Evolutionary conservation across 1,140 invertebrate genomes (phyloP), one percentile per base, ranked within the genome.

Genomic region (Colletes latitarsis): DNA sequence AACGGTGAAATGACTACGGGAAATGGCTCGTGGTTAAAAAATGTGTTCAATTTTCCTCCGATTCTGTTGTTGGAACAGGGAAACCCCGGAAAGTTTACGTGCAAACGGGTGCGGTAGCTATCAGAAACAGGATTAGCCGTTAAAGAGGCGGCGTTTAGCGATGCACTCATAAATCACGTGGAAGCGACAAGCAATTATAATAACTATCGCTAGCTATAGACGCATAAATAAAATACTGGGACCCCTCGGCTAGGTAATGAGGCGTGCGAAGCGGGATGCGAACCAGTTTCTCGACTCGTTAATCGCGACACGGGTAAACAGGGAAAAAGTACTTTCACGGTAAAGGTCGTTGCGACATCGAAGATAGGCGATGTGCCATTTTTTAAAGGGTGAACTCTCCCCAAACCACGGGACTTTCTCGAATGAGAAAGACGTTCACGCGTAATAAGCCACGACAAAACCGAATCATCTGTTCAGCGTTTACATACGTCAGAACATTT

Each of bases 111-210:
- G 80, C 85, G 72, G 85, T 88, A 88, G 88, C 88, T 85, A 88
- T 89, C 81, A 87, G 83, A 73, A 83, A 85, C 81, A 79, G 88
- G 83, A 91, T 91, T 91, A 91, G 86, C 86, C 72, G 83, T 89
- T 91, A 89, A 91, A 90, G 85, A 90, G 86, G 82, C 85, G 89
- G 82, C 87, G 83, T 88, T 90, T 88, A 89, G 84, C 84, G 77
- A 86, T 74, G 82, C 81, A 70, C 77, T 82, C 87, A 89, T 92
- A 91, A 92, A 92, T 92, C 90, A 91, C 81, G 81, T 81, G 87
- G 71, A 86, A 90, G 88, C 88, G 90, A 91, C 90, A 91, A 91
- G 89, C 85, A 90, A 92, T 92, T 91, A 91, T 91, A 91, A 91
- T 90, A 91, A 91, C 88, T 91, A 91, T 91, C 86, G 82, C 82